phyloP scores from a whole-genome alignment of 2,797 vertebrate genomes.

The Poecilia wingei region DNA sequence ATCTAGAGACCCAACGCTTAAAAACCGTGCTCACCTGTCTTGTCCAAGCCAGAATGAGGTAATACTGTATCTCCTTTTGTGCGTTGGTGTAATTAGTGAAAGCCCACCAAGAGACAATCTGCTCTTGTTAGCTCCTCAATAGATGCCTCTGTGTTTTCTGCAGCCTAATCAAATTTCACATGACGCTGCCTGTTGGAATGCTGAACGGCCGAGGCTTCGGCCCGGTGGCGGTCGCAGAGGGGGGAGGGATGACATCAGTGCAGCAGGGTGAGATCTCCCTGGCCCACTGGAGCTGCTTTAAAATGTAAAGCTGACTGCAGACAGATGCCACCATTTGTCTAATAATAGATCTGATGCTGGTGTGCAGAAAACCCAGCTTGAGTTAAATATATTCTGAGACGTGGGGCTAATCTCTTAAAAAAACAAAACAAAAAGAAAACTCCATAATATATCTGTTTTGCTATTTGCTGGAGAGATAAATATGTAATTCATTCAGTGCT shows the following conservation, averaged over 20 bases:
- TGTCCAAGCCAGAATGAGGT: slow-evolving; percentile 16
- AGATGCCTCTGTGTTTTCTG: slow-evolving; percentile 73
- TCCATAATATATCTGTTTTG: not conserved
- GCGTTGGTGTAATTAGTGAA: slow-evolving; percentile 52
- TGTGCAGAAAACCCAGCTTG: not conserved
- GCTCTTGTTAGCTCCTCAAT: slow-evolving; percentile 76
- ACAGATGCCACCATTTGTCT: slow-evolving; percentile 7
- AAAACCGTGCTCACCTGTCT: not conserved
- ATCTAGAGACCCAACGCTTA: not conserved
- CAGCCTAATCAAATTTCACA: slow-evolving; percentile 76
- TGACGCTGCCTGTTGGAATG: slow-evolving; percentile 66
- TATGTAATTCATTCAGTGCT: slow-evolving; percentile 22
- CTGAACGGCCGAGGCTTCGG: slow-evolving; percentile 37
- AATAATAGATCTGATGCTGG: slow-evolving; percentile 7
- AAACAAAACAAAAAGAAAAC: not conserved
- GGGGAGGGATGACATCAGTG: slow-evolving; percentile 60
- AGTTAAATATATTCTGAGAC: slow-evolving; percentile 36
- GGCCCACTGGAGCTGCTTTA: slow-evolving; percentile 21
- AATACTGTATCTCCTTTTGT: slow-evolving; percentile 30
- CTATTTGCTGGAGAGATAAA: not conserved
- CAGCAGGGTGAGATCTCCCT: slow-evolving; percentile 42
- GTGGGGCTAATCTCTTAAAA: slow-evolving; percentile 10
- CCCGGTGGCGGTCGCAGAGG: slow-evolving; percentile 49
- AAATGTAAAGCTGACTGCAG: slow-evolving; percentile 5
- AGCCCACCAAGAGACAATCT: slow-evolving; percentile 63